phyloP scores from a whole-genome alignment of 2,113 vertebrate genomes.

The Charina bottae region DNA sequence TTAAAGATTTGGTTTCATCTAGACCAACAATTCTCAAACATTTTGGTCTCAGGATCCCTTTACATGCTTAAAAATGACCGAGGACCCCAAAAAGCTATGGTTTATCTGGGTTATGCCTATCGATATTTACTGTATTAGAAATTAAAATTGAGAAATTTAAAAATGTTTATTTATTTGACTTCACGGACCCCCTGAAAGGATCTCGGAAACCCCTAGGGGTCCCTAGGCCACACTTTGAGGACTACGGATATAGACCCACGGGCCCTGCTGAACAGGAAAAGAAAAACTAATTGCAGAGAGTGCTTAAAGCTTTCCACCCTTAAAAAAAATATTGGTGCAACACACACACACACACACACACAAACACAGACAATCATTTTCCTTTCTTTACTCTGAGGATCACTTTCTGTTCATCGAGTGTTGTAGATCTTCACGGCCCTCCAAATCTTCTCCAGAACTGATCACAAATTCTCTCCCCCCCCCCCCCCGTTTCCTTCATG shows the following conservation, averaged over 20 bases:
- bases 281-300: too few species aligned
- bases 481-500: background rate
- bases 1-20: background rate
- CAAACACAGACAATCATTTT: constrained; percentile 50
- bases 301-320: too few species aligned
- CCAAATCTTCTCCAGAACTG: constrained; percentile 34
- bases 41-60: background rate
- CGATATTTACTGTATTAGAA: background rate
- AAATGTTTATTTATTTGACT: background rate
- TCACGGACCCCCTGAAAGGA: background rate
- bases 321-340: background rate
- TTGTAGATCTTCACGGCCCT: constrained; percentile 51
- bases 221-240: background rate
- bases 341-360: constrained; percentile 1
- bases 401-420: constrained; percentile 50
- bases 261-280: background rate
- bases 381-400: constrained; percentile 52
- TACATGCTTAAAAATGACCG: background rate
- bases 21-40: background rate
- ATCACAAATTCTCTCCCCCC: constrained; percentile 40
- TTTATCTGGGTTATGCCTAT: background rate
- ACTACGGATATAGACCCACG: background rate
- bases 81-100: background rate
- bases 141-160: background rate
- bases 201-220: background rate